Base-by-base conservation (phyloP, 2,797 vertebrate genomes). In the Melanotaenia pygmaea region DNA sequence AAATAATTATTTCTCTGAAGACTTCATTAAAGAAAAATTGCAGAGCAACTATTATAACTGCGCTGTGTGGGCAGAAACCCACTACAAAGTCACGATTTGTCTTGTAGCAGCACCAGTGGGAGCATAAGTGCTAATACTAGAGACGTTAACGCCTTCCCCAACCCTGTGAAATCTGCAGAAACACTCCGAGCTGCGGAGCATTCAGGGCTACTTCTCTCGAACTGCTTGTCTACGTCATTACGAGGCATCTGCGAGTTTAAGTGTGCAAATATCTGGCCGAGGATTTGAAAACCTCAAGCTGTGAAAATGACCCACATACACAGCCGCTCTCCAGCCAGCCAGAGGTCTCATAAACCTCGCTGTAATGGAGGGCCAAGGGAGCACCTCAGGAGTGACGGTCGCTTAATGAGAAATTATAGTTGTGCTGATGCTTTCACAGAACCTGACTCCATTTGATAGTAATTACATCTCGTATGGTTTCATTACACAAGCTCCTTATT, bases 321-420 rank as follows among this genome's bases (percentile, higher is more conserved):
- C 35, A 43, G 77, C 20, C 45, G 11, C 20, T 72, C 70, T 83
- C 54, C 68, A 74, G 80, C 77, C 82, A 57, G 83, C 67, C 65
- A 50, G 71, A 64, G 80, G 85, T 83, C 82, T 80, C 59, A 2
- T 83, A 83, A 85, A 83, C 85, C 58, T 14, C 0, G 65, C 76
- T 84, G 82, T 89, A 90, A 92, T 85, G 85, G 80, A 75, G 82
- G 87, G 75, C 83, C 73, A 6, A 64, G 80, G 87, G 83, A 83
- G 85, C 74, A 73, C 56, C 74, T 63, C 67, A 2, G 74, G 82
- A 89, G 82, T 88, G 89, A 88, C 85, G 57, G 87, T 47, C 59
- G 72, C 84, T 87, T 90, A 89, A 91, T 88, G 86, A 90, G 89
- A 89, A 91, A 88, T 88, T 85, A 89, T 78, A 79, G 80, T 76